phyloP scores from a whole-genome alignment of 2,888 invertebrate species.

The Gasteruption jaculator region DNA sequence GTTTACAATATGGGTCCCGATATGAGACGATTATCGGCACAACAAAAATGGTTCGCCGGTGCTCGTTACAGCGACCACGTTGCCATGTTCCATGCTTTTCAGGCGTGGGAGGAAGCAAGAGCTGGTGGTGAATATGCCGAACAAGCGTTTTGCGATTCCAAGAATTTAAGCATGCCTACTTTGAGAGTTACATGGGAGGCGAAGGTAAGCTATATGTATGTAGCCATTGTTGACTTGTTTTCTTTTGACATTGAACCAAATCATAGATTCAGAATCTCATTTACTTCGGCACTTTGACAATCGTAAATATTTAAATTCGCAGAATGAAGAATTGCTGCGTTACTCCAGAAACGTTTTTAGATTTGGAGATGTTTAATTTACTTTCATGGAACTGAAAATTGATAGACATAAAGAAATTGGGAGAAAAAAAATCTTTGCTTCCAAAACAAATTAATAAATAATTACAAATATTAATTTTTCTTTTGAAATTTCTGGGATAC shows the following conservation, averaged over 20 bases:
- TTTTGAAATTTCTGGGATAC: not conserved
- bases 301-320: not conserved
- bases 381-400: too few species aligned
- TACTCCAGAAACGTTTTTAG: too few species aligned
- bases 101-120: constrained; percentile 73
- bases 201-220: too few species aligned
- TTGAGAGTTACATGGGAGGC: constrained; percentile 91
- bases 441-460: not conserved
- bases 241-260: too few species aligned
- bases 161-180: constrained; percentile 84
- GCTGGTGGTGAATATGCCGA: constrained; percentile 72
- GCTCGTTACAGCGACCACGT: constrained; percentile 90
- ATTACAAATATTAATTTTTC: not conserved
- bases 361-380: too few species aligned
- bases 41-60: constrained; percentile 84
- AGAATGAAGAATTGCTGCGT: not conserved
- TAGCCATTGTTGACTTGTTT: not conserved
- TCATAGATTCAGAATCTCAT: too few species aligned
- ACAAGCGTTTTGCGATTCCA: constrained; percentile 82
- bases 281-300: too few species aligned
- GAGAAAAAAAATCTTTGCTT: not conserved
- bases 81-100: constrained; percentile 89
- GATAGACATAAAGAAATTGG: too few species aligned
- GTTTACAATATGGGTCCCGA: constrained; percentile 81
- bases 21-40: constrained; percentile 71